A percentile compares a stretch with the other conserved stretches of the same genome.
Evolutionary conservation across 2,888 invertebrate genomes (phyloP).

Genomic region (Malthinus flaveolus): DNA sequence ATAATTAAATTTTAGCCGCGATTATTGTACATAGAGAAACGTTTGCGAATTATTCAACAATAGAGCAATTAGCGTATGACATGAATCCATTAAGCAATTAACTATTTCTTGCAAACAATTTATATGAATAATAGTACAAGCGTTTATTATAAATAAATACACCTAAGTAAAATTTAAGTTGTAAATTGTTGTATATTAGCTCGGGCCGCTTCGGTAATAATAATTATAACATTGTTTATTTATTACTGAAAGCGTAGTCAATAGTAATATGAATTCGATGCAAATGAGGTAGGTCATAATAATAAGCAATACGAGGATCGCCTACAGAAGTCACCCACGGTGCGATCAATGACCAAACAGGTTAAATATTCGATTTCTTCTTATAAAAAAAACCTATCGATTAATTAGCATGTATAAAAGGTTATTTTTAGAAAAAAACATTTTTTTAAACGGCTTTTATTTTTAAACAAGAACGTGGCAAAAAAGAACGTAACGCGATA

Average conservation of each 20-base stretch:
- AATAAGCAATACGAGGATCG: constrained; percentile 8
- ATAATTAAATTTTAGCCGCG: constrained; percentile 7
- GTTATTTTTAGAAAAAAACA: too few species aligned
- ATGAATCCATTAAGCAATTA: constrained; percentile 19
- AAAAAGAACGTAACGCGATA: neutral
- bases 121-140: constrained; percentile 10
- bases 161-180: neutral
- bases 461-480: neutral
- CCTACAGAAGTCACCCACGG: constrained; percentile 15
- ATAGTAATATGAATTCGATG: constrained; percentile 6
- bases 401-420: too few species aligned
- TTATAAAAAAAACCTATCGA: too few species aligned
- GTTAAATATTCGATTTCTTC: neutral
- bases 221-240: constrained; percentile 12
- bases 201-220: constrained; percentile 2
- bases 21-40: constrained; percentile 8
- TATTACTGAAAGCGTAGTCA: neutral
- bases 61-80: constrained; percentile 14
- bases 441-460: too few species aligned
- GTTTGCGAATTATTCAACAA: constrained; percentile 15
- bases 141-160: neutral
- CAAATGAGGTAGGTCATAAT: constrained; percentile 9
- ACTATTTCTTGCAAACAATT: constrained; percentile 16
- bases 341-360: constrained; percentile 20
- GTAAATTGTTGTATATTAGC: constrained; percentile 6